Evolutionary conservation across 2,113 vertebrate species (phyloP), one percentile per base, ranked within the genome.

Genomic region (Acrocephalus kingi): DNA sequence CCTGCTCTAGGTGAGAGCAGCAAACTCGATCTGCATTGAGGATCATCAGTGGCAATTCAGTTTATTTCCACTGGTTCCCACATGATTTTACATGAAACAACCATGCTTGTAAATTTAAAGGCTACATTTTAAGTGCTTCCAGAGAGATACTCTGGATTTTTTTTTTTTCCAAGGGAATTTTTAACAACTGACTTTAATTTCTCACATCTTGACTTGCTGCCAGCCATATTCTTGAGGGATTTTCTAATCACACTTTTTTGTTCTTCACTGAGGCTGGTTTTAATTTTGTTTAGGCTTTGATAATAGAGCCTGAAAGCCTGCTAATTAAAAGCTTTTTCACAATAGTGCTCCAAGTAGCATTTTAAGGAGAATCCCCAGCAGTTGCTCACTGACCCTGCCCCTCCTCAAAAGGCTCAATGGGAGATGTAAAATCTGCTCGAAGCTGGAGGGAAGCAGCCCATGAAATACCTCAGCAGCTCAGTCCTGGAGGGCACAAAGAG

Each of bases 201-300:
- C 90, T 89, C 73, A 77, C 89, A 54, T 94, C 82, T 96, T 97
- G 97, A 96, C 85, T 88, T 81, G 39, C 83, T 96, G 98, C 98
- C 97, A 98, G 89, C 56, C 72, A 16, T 82, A 75, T 48, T 96
- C 94, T 95, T 64, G 69, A 87, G 93, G 84, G 97, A 87, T 94
- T 97, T 96, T 75, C 96, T 97, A 96, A 97, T 97, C 95, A 97
- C 94, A 95, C 93, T 97, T 96, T 84, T 72, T 89, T 88, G 67
- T 94, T 96, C 95, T 97, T 95, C 66, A 91, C 86, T 27, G 54
- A 96, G 91, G 83, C 97, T 98, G 98, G n/a, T 97, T 98, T 97
- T 96, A 94, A 98, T 98, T 98, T 97, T 93, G 76, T 93, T 95
- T 96, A 87, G 89, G 80, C 94, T 96, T 96, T 96, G 93, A 97